Conservation (phyloP, 2,113 vertebrate genomes). For the Odocoileus virginianus region DNA sequence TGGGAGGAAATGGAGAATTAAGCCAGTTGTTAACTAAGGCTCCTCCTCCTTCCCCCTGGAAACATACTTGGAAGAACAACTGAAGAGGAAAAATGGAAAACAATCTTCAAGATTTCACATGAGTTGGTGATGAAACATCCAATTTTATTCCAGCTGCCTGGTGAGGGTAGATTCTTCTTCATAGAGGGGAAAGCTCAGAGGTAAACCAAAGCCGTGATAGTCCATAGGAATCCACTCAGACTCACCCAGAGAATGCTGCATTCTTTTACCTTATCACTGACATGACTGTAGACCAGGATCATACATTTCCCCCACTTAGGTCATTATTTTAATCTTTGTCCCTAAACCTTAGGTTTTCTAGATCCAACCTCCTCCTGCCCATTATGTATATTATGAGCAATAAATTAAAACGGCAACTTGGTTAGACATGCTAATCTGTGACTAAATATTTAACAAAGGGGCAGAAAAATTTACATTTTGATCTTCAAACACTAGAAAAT, state of each 20-base stretch:
- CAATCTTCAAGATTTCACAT: neutral
- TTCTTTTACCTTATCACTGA: neutral
- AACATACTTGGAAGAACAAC: neutral
- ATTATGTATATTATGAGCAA: neutral
- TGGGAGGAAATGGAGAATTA: constrained; percentile 16
- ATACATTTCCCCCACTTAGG: neutral
- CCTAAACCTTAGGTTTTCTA: neutral
- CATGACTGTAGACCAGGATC: neutral
- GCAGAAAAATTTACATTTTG: constrained; percentile 59
- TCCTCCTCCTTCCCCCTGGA: neutral
- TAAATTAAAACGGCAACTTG: constrained; percentile 41
- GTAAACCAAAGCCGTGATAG: neutral
- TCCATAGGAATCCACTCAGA: neutral
- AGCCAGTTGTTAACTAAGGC: neutral
- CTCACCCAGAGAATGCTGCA: neutral
- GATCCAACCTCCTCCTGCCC: neutral
- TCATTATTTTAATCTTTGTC: constrained; percentile 12
- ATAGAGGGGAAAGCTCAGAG: neutral
- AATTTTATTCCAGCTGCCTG: neutral
- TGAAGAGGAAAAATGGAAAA: neutral
- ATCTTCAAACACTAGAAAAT: constrained; percentile 56
- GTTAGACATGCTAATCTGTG: constrained; percentile 49
- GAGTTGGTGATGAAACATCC: neutral
- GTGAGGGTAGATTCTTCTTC: neutral
- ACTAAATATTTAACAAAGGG: constrained; percentile 67